phyloP scores from a whole-genome alignment of 2,113 vertebrate species.

The Ursus arctos region DNA sequence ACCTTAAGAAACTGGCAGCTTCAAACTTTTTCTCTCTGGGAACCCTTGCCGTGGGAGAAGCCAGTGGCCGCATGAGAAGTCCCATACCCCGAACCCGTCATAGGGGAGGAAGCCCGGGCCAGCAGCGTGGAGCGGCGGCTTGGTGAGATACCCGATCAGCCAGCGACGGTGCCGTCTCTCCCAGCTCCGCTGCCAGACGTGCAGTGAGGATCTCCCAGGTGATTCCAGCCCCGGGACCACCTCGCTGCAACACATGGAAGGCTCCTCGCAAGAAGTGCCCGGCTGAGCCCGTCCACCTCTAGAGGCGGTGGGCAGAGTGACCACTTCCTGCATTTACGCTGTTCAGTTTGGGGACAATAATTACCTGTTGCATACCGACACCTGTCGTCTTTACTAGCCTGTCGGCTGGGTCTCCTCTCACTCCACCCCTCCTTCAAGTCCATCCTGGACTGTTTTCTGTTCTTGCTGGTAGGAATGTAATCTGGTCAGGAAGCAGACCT shows the following conservation, averaged over 20 bases:
- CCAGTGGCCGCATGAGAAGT: background rate
- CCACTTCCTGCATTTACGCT: background rate
- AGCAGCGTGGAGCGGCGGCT: fast-evolving
- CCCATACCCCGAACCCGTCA: fast-evolving
- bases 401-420: fast-evolving
- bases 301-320: background rate
- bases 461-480: background rate
- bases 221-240: background rate
- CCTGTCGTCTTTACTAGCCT: fast-evolving
- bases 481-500: fast-evolving
- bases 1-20: background rate
- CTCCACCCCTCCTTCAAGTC: fast-evolving
- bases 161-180: fast-evolving
- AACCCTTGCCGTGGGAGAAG: background rate
- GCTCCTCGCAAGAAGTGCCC: fast-evolving
- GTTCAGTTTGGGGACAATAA: fast-evolving
- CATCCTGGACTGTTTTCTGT: background rate
- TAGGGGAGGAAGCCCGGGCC: background rate
- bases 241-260: background rate
- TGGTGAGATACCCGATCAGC: background rate
- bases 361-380: fast-evolving
- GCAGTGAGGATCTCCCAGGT: background rate
- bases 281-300: background rate
- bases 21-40: background rate
- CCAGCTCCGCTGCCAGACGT: fast-evolving